A percentile compares a stretch with the other conserved stretches of the same genome.
phyloP scores from a whole-genome alignment of 2,888 invertebrate species.

The Cetonia aurata region DNA sequence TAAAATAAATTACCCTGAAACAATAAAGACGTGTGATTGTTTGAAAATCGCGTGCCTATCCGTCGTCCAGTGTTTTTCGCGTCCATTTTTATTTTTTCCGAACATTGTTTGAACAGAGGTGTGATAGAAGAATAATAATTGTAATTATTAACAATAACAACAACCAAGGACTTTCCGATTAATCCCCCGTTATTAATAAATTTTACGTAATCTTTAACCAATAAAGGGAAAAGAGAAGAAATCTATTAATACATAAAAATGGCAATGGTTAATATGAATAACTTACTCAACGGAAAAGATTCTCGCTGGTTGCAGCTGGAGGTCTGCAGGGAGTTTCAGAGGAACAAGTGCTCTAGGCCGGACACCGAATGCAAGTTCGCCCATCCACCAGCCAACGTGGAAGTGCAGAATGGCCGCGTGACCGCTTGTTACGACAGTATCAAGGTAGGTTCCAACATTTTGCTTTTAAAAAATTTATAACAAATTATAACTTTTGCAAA shows the following conservation, averaged over 20 bases:
- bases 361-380: slow-evolving; percentile 99
- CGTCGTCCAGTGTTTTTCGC: slow-evolving; percentile 53
- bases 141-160: too few relatives aligned
- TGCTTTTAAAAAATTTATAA: too few relatives aligned
- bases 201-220: too few relatives aligned
- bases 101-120: slow-evolving; percentile 35
- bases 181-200: too few relatives aligned
- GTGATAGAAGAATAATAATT: slow-evolving; percentile 2
- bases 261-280: slow-evolving; percentile 97
- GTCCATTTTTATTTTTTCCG: slow-evolving; percentile 52
- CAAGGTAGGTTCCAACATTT: slow-evolving; percentile 82
- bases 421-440: slow-evolving; percentile 99
- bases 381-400: slow-evolving; percentile 99
- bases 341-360: slow-evolving; percentile 99
- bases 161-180: neutral
- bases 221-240: neutral
- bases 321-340: slow-evolving; percentile 99
- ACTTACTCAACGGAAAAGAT: slow-evolving; percentile 97
- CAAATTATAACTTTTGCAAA: too few relatives aligned
- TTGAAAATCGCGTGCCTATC: slow-evolving; percentile 37
- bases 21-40: slow-evolving; percentile 34
- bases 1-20: slow-evolving; percentile 4
- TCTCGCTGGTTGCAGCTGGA: slow-evolving; percentile 99
- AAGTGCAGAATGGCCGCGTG: slow-evolving; percentile 99
- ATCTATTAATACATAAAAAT: slow-evolving; percentile 61